A percentile compares a stretch with the other conserved stretches of the same genome.
Conservation (phyloP, 2,113 vertebrate genomes). For the Clupea harengus region DNA sequence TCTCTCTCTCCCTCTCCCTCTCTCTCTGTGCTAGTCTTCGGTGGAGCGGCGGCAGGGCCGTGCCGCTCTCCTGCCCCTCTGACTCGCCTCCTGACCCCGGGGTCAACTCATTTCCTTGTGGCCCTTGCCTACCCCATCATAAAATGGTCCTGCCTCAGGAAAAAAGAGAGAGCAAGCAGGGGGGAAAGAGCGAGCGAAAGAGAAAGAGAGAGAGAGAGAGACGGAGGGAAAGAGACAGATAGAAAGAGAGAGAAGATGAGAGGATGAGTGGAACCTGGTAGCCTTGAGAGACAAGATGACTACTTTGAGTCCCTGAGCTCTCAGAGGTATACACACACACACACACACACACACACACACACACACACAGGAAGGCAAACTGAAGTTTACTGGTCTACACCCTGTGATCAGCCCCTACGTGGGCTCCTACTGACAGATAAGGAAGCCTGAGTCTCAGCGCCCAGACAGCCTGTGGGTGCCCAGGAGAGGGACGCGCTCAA, state of each 20-base stretch:
- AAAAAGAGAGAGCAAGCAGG: conserved; percentile 4
- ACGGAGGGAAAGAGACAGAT: conserved; percentile 45
- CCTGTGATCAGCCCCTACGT: background rate
- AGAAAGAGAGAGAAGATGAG: conserved; percentile 64
- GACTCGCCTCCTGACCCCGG: conserved; percentile 68
- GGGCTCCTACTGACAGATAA: conserved; percentile 1
- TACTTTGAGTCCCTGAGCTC: background rate
- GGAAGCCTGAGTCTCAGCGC: background rate
- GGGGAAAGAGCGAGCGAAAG: background rate
- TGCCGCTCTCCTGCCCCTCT: conserved; percentile 59
- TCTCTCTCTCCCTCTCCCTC: background rate
- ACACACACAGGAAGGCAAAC: conserved; percentile 6
- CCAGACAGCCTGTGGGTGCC: conserved; percentile 4
- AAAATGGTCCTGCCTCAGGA: conserved; percentile 54
- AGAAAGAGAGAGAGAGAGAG: background rate
- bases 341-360: background rate
- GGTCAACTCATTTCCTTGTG: conserved; percentile 81
- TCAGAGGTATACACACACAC: background rate
- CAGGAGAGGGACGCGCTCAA: background rate
- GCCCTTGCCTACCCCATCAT: conserved; percentile 74
- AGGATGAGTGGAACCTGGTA: conserved; percentile 24
- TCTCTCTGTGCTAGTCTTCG: background rate
- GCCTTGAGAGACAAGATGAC: background rate
- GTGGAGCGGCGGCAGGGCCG: conserved; percentile 49
- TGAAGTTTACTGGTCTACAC: conserved; percentile 6